A percentile compares a stretch with the other conserved stretches of the same genome.
phyloP scores from a whole-genome alignment of 1,140 invertebrate genomes.

The Pseudomyrmex flavicornis region DNA sequence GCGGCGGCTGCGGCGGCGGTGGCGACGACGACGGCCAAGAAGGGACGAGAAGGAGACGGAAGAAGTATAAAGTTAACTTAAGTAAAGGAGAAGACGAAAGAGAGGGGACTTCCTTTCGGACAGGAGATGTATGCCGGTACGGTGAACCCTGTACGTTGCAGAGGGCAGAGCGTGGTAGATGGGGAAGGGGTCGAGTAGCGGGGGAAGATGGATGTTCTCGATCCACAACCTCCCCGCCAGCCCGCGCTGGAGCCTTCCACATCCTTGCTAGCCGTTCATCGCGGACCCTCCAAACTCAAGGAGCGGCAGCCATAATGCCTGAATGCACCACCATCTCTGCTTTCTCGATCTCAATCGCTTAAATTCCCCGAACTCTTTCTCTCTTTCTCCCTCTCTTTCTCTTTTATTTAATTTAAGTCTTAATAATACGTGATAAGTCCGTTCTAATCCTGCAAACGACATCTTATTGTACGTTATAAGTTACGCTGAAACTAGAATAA shows the following conservation, averaged over 20 bases:
- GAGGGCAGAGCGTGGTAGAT: constrained; percentile 75
- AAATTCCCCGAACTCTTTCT: constrained; percentile 41
- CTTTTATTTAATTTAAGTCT: constrained; percentile 82
- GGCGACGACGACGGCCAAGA: background rate
- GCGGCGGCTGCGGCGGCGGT: too few relatives aligned
- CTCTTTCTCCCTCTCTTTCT: background rate
- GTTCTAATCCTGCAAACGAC: constrained; percentile 79
- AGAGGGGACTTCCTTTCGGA: constrained; percentile 73
- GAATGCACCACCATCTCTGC: constrained; percentile 80
- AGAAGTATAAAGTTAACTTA: constrained; percentile 79
- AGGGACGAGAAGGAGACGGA: constrained; percentile 53
- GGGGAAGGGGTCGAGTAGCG: constrained; percentile 71
- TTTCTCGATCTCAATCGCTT: constrained; percentile 56
- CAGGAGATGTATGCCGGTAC: constrained; percentile 78
- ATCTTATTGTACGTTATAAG: constrained; percentile 77
- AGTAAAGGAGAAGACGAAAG: constrained; percentile 77
- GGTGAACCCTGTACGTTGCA: constrained; percentile 75
- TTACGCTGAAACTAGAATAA: constrained; percentile 18
- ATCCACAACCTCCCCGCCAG: constrained; percentile 73
- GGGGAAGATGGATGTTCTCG: constrained; percentile 84
- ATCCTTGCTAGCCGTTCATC: constrained; percentile 76
- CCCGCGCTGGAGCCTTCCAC: constrained; percentile 62
- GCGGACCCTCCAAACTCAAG: constrained; percentile 82
- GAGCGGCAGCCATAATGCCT: constrained; percentile 84
- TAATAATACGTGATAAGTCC: constrained; percentile 81